These are phyloP conservation scores for Stegastes partitus DNA, from an alignment of 2,113 vertebrate species.

Conservation along the genomic window DNA sequence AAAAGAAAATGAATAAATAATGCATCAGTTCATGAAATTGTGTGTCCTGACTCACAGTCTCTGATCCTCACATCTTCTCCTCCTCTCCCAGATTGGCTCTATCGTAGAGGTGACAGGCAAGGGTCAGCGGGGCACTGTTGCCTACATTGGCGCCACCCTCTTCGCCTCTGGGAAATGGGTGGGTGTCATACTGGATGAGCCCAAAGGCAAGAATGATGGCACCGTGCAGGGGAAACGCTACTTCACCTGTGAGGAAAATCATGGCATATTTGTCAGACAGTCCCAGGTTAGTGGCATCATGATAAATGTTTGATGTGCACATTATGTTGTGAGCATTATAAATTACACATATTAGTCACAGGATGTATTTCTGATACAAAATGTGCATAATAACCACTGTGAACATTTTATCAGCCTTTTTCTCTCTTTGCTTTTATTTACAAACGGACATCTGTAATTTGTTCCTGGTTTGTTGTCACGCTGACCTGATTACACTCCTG, in stretches of 20 bases:
- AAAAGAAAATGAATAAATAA: background rate
- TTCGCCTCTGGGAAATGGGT: conserved; percentile 98
- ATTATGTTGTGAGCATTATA: background rate
- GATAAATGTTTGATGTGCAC: background rate
- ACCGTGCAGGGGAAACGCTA: conserved; percentile 95
- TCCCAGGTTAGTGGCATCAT: conserved; percentile 89
- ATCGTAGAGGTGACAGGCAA: conserved; percentile 96
- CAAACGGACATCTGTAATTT: background rate
- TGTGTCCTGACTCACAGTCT: background rate
- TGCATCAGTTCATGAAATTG: background rate
- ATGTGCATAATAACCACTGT: too few species aligned
- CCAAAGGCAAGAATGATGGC: conserved; percentile 97
- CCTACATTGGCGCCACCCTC: conserved; percentile 94
- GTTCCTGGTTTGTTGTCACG: background rate
- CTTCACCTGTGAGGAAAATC: conserved; percentile 95
- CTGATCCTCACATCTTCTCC: conserved; percentile 1
- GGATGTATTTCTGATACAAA: too few species aligned
- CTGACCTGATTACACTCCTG: background rate
- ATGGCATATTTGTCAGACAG: conserved; percentile 96
- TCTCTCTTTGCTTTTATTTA: background rate
- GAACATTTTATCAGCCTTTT: too few species aligned
- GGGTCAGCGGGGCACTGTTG: conserved; percentile 94
- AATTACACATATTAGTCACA: too few species aligned
- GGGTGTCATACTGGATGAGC: conserved; percentile 94
- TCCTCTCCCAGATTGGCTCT: conserved; percentile 87